A percentile compares a stretch with the other conserved stretches of the same genome.
These are phyloP conservation scores for Telenomus remus DNA, from an alignment of 1,140 invertebrate species.

Conservation along the genomic window DNA sequence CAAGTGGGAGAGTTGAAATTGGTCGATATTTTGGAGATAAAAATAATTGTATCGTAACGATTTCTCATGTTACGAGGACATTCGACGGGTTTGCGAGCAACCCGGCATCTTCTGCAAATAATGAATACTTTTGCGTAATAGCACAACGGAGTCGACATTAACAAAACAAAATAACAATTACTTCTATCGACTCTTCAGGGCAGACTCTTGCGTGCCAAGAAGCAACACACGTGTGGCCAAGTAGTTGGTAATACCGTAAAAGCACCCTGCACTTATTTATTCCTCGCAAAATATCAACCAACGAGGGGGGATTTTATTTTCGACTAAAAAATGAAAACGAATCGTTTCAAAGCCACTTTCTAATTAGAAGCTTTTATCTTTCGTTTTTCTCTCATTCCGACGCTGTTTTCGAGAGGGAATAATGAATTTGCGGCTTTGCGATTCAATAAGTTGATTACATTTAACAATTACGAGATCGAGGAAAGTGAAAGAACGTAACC, in stretches of 20 bases:
- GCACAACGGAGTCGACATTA: conserved; percentile 37
- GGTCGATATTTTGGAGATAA: conserved; percentile 29
- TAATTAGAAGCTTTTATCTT: too few species aligned
- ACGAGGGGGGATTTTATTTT: too few species aligned
- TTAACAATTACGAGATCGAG: conserved; percentile 3
- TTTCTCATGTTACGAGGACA: conserved; percentile 33
- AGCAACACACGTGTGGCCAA: conserved; percentile 7
- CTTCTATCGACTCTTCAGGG: conserved; percentile 39
- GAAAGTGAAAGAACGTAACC: not conserved
- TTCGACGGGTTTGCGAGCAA: conserved; percentile 7
- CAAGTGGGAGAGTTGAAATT: conserved; percentile 13
- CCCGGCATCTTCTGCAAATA: conserved; percentile 31
- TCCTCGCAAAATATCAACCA: too few species aligned
- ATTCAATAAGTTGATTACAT: conserved; percentile 3
- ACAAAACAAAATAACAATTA: conserved; percentile 47
- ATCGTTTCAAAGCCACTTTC: too few species aligned
- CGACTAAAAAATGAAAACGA: too few species aligned
- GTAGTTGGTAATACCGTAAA: not conserved
- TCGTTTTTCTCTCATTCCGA: too few species aligned
- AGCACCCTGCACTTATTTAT: too few species aligned
- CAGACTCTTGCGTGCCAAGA: conserved; percentile 42
- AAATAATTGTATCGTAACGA: conserved; percentile 44
- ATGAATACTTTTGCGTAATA: conserved; percentile 40
- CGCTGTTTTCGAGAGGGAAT: too few species aligned
- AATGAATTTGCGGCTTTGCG: too few species aligned